Base-by-base conservation (phyloP, 2,888 invertebrate species). In the Opisthograptis luteolata region DNA sequence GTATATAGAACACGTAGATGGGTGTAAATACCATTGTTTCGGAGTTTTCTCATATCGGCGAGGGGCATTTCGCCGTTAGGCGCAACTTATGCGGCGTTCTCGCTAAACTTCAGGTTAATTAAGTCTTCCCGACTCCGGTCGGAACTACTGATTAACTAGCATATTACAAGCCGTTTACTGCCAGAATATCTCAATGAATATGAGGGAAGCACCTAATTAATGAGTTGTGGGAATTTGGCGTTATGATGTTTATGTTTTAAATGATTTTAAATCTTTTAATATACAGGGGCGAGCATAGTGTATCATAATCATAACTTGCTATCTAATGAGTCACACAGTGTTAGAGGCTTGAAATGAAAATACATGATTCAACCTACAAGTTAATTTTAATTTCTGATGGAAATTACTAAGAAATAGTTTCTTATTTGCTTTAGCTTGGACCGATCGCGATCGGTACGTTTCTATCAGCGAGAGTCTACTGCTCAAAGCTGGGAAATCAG, bases 91-190 rank as follows among this genome's bases (percentile, higher is more conserved):
- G 67, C 70, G 66, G 60, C 52, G 36, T 66, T 62, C 69, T 65
- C 61, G 70, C 68, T 66, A 63, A 82, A 82, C 74, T 86, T 81
- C 73, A 73, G 70, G 77, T 83, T 87, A 86, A 87, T 86, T 84
- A 87, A 85, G 79, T 82, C 76, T 64, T 74, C 69, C 67, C 69
- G 62, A 66, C 69, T 67, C 55, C 59, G 62, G 58, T 52, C 64
- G 58, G 58, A 68, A 66, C 70, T 70, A 70, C 73, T 73, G 75
- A 75, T 77, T 72, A 80, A 77, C 74, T 79, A 74, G 67, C 68
- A 66, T 71, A 76, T 77, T 77, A 75, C 66, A 61, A 47, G 45
- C 55, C 47, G 50, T 64, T 66, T 70, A 66, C 65, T 69, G 55
- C 58, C 55, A 47, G 54, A 60, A 52, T 58, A 53, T 55, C 54